Base-by-base conservation (phyloP, 37 sponge, comb jelly and placozoan genomes). In the Geodia barretti region DNA sequence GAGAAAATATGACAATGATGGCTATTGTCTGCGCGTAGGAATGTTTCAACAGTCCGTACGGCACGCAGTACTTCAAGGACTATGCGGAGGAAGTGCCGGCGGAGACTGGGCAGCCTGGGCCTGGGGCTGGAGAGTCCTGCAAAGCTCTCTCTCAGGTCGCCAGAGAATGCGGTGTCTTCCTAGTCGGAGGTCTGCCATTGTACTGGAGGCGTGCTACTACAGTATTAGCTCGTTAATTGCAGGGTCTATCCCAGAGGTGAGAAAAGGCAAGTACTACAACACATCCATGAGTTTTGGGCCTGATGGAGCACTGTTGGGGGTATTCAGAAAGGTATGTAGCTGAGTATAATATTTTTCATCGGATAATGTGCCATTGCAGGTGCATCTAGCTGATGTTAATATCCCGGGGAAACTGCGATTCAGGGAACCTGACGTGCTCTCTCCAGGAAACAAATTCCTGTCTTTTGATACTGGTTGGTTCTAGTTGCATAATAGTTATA, bases 11-110 rank as follows among this genome's bases (percentile, higher is more conserved):
- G 54, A 17, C 14, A 14, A 47, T 47, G 14, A 7, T 14, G 54
- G 54, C 14, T 14, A 47, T 14, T 47, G 7, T 47, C 14, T 7
- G 54, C 54, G 7, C 7, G n/a, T 64, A 95, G 95, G 99, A 98
- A 60, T 98, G 99, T 62, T 98, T 98, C 87, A 95, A 98, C 70
- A 89, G 76, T 66, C 99, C 99, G 0, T 98, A 98, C 73, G 97
- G 97, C 0, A 92, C 86, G 19, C 70, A 89, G 47, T 90, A 92
- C 62, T 98, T 98, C 77, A 76, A 86, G 28, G 88, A 84, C 8
- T 98, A 98, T 79, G 91, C 95, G 73, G 99, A 98, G 71, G 47
- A 84, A 14, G 88, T 96, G 25, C 97, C 99, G 35, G 54, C 54
- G 14, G 54, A 47, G 54, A 47, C 14, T 47, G 54, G 54, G 11